Base-by-base conservation (phyloP, 92 coral and sea anemone species). In the Galaxea fascicularis region DNA sequence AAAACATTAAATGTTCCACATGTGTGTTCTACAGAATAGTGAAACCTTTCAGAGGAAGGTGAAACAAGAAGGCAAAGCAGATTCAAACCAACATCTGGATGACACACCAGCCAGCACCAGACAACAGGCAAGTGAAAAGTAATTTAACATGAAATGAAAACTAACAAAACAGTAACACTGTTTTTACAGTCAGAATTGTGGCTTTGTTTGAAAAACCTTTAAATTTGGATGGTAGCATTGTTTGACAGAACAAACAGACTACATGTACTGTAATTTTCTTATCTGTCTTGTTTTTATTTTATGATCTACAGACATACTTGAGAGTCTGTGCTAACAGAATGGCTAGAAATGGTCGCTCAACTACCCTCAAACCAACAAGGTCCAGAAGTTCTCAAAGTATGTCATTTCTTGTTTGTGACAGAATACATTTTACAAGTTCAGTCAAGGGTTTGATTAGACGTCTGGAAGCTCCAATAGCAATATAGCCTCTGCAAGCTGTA, bases 51-150 rank as follows among this genome's bases (percentile, higher is more conserved):
- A 41, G 21, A 75, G 57, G 59, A 73, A 66, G 68, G 79, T 86
- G 45, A 94, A 94, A 75, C 84, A 89, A 65, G 93, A 94, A 44
- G 87, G 79, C 63, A 94, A 87, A 76, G 87, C 67, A 52, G 86
- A 73, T 49, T 26, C 82, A 26, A 25, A 69, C 45, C 88, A 92
- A 44, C 94, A 76, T 21, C 83, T 52, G 59, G 98, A 94, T 39
- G 98, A 94, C 78, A 94, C 98, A n/a, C 98, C 98, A 22, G 98
- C 95, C 56, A 94, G 98, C 54, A 94, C 98, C 1, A 86, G 98
- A 68, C 95, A 94, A 24, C 98, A 94, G 92, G 98, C 84, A 49
- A 64, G 30, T 29, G 41, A 35, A 2, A 6, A 35, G 41, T 35
- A 35, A 2, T 35, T 35, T 35, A 35, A 35, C 41, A 35, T 6